Evolutionary conservation across 2,888 invertebrate genomes (phyloP), one percentile per base, ranked within the genome.

Genomic region (Acleris laterana): DNA sequence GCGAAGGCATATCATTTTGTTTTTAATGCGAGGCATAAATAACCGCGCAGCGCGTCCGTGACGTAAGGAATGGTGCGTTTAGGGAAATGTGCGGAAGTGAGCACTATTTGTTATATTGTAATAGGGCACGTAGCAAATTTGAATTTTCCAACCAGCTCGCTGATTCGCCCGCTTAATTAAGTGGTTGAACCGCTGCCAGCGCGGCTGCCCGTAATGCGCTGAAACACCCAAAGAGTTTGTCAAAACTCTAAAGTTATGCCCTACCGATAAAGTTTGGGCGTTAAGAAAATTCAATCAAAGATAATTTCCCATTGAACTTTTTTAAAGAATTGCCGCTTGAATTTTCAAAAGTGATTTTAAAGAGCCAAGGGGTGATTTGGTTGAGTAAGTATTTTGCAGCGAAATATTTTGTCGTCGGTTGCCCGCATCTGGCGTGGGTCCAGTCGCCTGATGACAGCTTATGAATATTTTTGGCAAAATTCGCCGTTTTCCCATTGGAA

Each of bases 1-100:
- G 89, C 87, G 89, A 86, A 90, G 89, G 91, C 91, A 90, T 91
- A 93, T 92, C 91, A 92, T 92, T 93, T 90, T 89, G 89, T 89
- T 92, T 93, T 93, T 92, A 92, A 93, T 91, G 90, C 81, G 82
- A 82, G 76, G 76, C 88, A 89, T 93, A 92, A 92, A 92, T 92
- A 92, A 91, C 88, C 71, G 77, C 82, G 80, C 83, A 86, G 82
- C 84, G 87, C 86, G 87, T 84, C 82, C 87, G 81, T 83, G 87
- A 86, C 90, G 89, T 77, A 81, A 85, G 84, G 89, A 89, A 90
- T 90, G 88, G 89, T 75, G 78, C 84, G 80, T 83, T 88, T 89
- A 87, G 84, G 85, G 81, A 83, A 87, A 87, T 81, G 80, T 85
- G 84, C 85, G 88, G 87, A 87, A 87, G 84, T 82, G 76, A 79